Evolutionary conservation across 1,140 invertebrate genomes (phyloP).

Genomic region (Oscheius sp.): DNA sequence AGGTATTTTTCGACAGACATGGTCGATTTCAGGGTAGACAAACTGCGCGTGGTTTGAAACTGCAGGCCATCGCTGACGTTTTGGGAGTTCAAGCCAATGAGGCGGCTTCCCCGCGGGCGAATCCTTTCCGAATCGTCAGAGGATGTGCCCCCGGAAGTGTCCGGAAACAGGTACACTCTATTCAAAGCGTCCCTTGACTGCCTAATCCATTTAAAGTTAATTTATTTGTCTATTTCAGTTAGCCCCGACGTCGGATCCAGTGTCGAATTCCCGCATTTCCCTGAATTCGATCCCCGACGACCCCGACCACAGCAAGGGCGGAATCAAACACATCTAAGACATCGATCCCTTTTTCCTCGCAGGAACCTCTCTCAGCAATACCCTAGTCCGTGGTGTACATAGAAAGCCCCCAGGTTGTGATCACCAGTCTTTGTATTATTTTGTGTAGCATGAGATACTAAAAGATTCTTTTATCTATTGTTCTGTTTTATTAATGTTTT

Average conservation of each 20-base stretch:
- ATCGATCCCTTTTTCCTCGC: too few species aligned
- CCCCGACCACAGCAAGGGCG: background rate
- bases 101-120: constrained; percentile 13
- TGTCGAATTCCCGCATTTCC: background rate
- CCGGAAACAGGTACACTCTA: constrained; percentile 27
- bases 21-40: constrained; percentile 74
- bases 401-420: too few species aligned
- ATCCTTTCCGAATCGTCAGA: constrained; percentile 39
- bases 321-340: background rate
- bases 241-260: background rate
- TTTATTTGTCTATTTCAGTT: too few species aligned
- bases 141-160: constrained; percentile 47
- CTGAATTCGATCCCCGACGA: constrained; percentile 11
- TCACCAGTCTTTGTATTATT: too few species aligned
- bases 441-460: too few species aligned
- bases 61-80: constrained; percentile 86
- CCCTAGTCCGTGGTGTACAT: too few species aligned
- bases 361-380: too few species aligned
- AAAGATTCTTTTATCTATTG: too few species aligned
- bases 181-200: too few species aligned
- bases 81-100: constrained; percentile 71
- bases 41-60: constrained; percentile 90
- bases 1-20: constrained; percentile 5
- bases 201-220: too few species aligned
- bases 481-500: too few species aligned